Conservation (phyloP, 1,140 invertebrate species). For the honey bee (Apis mellifera) region Amel_HAv3.1 CM009932.2:8772501-8773000, state of each 20-base stretch:
- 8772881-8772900: slow-evolving; percentile 23
- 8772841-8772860: slow-evolving; percentile 71
- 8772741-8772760: neutral
- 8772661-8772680: no score
- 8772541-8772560: slow-evolving; percentile 10
- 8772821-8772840: slow-evolving; percentile 31
- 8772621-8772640: neutral
- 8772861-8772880: slow-evolving; percentile 54
- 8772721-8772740: neutral
- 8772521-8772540: slow-evolving; percentile 44
- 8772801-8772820: slow-evolving; percentile 50
- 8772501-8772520: slow-evolving; percentile 5
- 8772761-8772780: neutral
- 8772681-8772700: no score
- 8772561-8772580: slow-evolving; percentile 10
- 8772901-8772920: slow-evolving; percentile 19
- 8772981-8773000: neutral
- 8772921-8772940: slow-evolving; percentile 58
- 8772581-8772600: slow-evolving; percentile 18
- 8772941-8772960: slow-evolving; percentile 68
- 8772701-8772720: no score
- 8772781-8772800: neutral
- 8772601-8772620: slow-evolving; percentile 12
- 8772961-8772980: slow-evolving; percentile 41
- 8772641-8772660: slow-evolving; percentile 7